Evolutionary conservation across 2,888 invertebrate genomes (phyloP).

Genomic region (Crematogaster levior): DNA sequence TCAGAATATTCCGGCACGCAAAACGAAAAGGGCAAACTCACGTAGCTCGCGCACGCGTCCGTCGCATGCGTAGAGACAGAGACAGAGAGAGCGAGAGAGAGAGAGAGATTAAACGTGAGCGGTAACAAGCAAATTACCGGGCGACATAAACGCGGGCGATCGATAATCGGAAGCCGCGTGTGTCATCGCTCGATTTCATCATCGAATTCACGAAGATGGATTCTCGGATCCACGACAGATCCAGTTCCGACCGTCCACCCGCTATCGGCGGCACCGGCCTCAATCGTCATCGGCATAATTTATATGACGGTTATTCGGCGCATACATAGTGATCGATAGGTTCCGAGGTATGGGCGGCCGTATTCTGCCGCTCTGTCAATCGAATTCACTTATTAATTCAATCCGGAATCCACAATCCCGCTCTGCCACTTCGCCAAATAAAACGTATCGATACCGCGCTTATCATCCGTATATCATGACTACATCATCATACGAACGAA

Average conservation of each 20-base stretch:
- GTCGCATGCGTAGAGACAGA: conserved; percentile 21
- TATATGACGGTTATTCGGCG: conserved; percentile 75
- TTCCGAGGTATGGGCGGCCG: conserved; percentile 42
- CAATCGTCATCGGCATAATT: conserved; percentile 76
- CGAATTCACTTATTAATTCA: conserved; percentile 53
- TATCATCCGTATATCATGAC: conserved; percentile 25
- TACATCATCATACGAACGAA: not conserved
- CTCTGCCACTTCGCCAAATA: conserved; percentile 29
- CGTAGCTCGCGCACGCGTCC: conserved; percentile 27
- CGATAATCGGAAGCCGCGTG: conserved; percentile 40
- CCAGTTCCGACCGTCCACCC: conserved; percentile 62
- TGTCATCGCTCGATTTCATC: conserved; percentile 28
- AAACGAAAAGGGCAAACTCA: conserved; percentile 34
- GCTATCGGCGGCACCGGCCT: conserved; percentile 65
- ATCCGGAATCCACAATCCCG: conserved; percentile 40
- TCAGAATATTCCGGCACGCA: conserved; percentile 45
- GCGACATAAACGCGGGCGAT: conserved; percentile 13
- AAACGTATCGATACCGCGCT: conserved; percentile 26
- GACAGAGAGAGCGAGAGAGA: not conserved
- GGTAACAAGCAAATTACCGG: conserved; percentile 37
- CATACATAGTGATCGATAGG: conserved; percentile 74
- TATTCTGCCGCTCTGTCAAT: conserved; percentile 48
- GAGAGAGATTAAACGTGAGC: conserved; percentile 32
- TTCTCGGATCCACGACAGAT: conserved; percentile 56
- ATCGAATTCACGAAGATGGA: conserved; percentile 63